A percentile compares a stretch with the other conserved stretches of the same genome.
Conservation (phyloP, 2,113 vertebrate species). For the Cebus imitator region DNA sequence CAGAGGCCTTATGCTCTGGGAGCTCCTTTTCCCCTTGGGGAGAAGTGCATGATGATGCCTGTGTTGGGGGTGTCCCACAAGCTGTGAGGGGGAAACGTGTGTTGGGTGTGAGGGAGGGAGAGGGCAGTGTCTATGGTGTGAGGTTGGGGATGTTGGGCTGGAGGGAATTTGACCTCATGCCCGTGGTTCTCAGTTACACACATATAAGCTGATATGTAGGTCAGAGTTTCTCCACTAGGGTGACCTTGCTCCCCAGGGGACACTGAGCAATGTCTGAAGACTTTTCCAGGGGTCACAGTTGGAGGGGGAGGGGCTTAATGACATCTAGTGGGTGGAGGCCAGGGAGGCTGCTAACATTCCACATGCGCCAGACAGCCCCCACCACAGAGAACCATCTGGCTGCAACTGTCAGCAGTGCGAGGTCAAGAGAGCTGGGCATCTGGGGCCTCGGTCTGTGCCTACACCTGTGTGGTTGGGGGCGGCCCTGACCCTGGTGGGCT, state of each 20-base stretch:
- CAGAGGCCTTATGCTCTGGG: rapidly evolving
- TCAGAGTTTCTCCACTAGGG: not conserved
- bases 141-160: rapidly evolving
- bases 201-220: too few species aligned
- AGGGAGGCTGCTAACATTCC: rapidly evolving
- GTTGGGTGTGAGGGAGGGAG: rapidly evolving
- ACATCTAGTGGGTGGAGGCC: rapidly evolving
- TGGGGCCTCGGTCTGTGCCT: too few species aligned
- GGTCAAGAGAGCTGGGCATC: rapidly evolving
- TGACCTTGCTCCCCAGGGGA: not conserved
- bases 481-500: constrained; percentile 69
- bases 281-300: rapidly evolving
- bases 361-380: rapidly evolving
- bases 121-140: too few species aligned
- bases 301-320: not conserved
- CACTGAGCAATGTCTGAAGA: not conserved
- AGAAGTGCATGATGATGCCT: not conserved
- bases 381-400: not conserved
- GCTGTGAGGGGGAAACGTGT: rapidly evolving
- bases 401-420: rapidly evolving
- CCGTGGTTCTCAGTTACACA: not conserved
- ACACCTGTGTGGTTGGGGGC: not conserved
- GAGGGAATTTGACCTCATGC: rapidly evolving
- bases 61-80: rapidly evolving
- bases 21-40: not conserved